Conservation (phyloP, 2,888 invertebrate species). For the Zaprionus bogoriensis region DNA sequence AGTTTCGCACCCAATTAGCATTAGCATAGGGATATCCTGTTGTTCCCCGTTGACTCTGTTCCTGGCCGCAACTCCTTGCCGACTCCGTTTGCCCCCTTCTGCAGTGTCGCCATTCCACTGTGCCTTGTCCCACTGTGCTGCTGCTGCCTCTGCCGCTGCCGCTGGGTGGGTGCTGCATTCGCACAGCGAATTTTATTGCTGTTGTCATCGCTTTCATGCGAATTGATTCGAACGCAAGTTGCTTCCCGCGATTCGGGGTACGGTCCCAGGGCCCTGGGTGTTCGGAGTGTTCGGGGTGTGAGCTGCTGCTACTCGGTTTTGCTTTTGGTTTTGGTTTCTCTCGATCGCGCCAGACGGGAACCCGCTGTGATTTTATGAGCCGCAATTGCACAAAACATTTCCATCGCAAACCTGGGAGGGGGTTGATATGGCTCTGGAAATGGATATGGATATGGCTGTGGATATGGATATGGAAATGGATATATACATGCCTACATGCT, state of each 20-base stretch:
- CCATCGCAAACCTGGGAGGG: constrained; percentile 61
- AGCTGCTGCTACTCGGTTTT: no score
- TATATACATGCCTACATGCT: not conserved
- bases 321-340: constrained; percentile 13
- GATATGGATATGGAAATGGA: not conserved
- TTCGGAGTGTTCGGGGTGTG: constrained; percentile 2
- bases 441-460: constrained; percentile 3
- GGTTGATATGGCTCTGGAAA: constrained; percentile 6
- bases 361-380: constrained; percentile 82
- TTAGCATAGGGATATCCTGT: constrained; percentile 29
- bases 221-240: not conserved
- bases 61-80: not conserved
- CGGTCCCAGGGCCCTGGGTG: constrained; percentile 1
- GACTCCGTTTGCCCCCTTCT: not conserved
- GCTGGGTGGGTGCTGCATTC: constrained; percentile 25
- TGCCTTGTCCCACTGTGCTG: not conserved
- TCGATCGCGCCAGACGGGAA: constrained; percentile 68
- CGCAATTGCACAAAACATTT: constrained; percentile 81
- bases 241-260: constrained; percentile 3
- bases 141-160: constrained; percentile 2
- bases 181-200: constrained; percentile 57
- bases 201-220: constrained; percentile 64
- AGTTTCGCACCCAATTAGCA: constrained; percentile 46
- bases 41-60: constrained; percentile 8
- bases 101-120: not conserved